Conservation (phyloP, 2,888 invertebrate species). For the Tubiluchus corallicola region DNA sequence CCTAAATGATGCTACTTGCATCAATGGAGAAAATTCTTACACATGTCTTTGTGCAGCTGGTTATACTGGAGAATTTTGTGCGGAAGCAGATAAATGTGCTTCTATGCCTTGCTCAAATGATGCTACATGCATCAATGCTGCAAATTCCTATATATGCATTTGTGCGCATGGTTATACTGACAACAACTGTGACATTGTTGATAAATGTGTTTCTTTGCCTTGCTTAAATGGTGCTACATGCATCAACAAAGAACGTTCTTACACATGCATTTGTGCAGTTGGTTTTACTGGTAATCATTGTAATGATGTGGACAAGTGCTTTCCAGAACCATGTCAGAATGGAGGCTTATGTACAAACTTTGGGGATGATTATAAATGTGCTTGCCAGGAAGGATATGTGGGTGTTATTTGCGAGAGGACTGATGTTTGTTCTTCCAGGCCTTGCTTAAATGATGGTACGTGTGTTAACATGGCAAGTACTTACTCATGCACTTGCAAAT, state of each 20-base stretch:
- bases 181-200: too few species aligned
- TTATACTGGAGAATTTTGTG: too few species aligned
- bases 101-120: too few species aligned
- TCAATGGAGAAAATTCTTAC: too few species aligned
- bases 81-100: too few species aligned
- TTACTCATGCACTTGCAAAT: background rate
- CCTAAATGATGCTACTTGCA: too few species aligned
- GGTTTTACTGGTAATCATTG: background rate
- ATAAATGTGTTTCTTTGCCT: too few species aligned
- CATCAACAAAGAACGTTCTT: background rate
- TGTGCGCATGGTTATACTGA: too few species aligned
- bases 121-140: too few species aligned
- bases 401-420: background rate
- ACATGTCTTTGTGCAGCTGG: too few species aligned
- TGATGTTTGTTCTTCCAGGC: background rate
- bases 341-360: background rate
- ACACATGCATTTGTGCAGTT: background rate
- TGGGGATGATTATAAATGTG: background rate
- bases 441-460: conserved; percentile 1
- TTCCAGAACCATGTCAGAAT: background rate
- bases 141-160: too few species aligned
- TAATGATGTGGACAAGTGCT: background rate
- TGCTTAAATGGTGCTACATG: background rate
- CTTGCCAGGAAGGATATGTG: background rate
- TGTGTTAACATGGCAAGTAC: too few species aligned